phyloP scores from a whole-genome alignment of 2,888 invertebrate genomes.

The Noctua comes region DNA sequence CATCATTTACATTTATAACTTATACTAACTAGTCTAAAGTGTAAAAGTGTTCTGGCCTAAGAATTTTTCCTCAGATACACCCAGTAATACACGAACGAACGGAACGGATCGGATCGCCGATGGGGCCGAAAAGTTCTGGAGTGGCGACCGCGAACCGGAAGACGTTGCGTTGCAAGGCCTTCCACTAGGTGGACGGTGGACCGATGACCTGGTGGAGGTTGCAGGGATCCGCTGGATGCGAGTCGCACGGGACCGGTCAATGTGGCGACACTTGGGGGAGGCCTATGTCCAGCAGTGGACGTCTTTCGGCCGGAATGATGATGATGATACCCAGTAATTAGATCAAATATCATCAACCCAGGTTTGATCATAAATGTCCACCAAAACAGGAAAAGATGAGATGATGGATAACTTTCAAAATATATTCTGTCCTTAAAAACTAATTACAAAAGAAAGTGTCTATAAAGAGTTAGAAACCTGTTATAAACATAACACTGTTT shows the following conservation, averaged over 20 bases:
- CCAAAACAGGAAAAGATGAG: background rate
- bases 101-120: no score
- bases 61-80: background rate
- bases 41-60: background rate
- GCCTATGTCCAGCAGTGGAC: no score
- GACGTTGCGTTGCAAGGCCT: no score
- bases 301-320: no score
- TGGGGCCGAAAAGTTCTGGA: no score
- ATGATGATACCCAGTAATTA: background rate
- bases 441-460: background rate
- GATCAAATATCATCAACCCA: background rate
- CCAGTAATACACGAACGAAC: no score
- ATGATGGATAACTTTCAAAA: background rate
- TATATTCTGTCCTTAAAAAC: background rate
- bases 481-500: background rate
- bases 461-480: background rate
- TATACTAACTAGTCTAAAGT: background rate
- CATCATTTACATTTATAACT: background rate
- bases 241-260: no score
- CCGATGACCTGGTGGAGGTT: no score
- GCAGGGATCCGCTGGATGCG: no score
- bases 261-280: no score
- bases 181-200: no score
- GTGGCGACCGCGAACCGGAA: no score
- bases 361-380: background rate